These are phyloP conservation scores for Ormyrus rosae DNA, from an alignment of 2,888 invertebrate genomes.

Conservation along the genomic window DNA sequence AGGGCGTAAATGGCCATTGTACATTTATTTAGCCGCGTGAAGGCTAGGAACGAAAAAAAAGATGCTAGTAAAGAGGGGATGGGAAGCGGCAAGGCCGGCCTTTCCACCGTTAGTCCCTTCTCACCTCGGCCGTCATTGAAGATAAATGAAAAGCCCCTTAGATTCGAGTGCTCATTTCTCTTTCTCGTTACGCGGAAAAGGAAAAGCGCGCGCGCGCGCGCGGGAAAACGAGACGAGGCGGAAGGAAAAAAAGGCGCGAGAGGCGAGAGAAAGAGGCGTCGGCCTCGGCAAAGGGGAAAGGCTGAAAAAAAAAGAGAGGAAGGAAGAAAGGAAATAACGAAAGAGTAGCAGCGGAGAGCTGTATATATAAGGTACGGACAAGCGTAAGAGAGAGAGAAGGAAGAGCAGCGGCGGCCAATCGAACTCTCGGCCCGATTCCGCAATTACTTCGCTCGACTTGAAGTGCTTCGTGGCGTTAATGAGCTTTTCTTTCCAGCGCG, in stretches of 20 bases:
- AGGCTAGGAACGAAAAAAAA: background rate
- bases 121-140: conserved; percentile 21
- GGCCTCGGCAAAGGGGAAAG: too few species aligned
- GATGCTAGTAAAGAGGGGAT: background rate
- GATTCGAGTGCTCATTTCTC: conserved; percentile 46
- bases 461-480: conserved; percentile 61
- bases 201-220: background rate
- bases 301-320: background rate
- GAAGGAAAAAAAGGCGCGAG: too few species aligned
- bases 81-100: background rate
- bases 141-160: conserved; percentile 52
- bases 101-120: background rate
- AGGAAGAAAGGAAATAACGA: conserved; percentile 15
- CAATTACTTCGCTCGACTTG: conserved; percentile 61
- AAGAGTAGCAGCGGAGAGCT: conserved; percentile 3
- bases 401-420: conserved; percentile 47
- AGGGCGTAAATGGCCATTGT: background rate
- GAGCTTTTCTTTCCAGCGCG: conserved; percentile 57
- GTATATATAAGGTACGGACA: background rate
- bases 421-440: conserved; percentile 54
- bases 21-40: background rate
- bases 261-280: too few species aligned
- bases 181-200: conserved; percentile 34
- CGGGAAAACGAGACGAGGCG: too few species aligned
- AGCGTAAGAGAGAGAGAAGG: background rate